phyloP scores from a whole-genome alignment of 2,797 vertebrate species.

The Garrulus glandarius region DNA sequence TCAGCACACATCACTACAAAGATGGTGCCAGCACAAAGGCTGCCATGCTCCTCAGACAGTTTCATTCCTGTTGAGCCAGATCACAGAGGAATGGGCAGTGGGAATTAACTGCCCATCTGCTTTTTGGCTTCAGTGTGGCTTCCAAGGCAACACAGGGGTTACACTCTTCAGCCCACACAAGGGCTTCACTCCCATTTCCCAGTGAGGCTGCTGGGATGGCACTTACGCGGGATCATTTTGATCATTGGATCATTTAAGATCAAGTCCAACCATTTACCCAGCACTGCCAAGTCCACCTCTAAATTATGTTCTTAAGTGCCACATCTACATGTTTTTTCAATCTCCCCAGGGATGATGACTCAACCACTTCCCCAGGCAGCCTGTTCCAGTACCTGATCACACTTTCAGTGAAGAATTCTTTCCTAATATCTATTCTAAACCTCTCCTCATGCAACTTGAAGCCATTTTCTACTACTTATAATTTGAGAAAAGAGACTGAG shows the following conservation, averaged over 20 bases:
- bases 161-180: neutral
- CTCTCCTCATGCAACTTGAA: neutral
- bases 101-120: neutral
- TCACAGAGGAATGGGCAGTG: neutral
- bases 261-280: neutral
- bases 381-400: neutral
- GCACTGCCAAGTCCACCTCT: neutral
- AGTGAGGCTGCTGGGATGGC: neutral
- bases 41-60: neutral
- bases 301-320: neutral
- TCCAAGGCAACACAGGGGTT: neutral
- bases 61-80: neutral
- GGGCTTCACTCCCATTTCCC: neutral
- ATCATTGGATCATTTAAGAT: neutral
- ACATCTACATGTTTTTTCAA: neutral
- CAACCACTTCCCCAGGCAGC: neutral
- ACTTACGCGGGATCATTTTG: neutral
- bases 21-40: neutral
- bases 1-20: rapidly evolving
- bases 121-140: neutral
- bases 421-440: neutral
- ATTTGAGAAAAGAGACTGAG: neutral
- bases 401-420: neutral
- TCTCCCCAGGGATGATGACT: neutral
- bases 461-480: neutral